Base-by-base conservation (phyloP, 2,797 vertebrate genomes). In the Phoeniculus purpureus region DNA sequence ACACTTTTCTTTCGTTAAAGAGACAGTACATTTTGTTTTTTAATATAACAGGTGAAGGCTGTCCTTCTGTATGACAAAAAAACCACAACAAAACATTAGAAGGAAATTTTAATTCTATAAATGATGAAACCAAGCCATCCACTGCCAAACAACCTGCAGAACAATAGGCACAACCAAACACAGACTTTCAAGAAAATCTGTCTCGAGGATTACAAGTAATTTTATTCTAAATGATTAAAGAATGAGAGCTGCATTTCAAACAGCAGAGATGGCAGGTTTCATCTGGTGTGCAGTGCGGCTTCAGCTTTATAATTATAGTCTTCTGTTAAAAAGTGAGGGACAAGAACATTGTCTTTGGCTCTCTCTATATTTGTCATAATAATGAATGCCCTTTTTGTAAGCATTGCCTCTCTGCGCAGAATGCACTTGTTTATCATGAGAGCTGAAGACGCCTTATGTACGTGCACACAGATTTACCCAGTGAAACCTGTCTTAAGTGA, bases 1-100 rank as follows among this genome's bases (percentile, higher is more conserved):
- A 94, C 1, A 72, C 82, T 95, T 96, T 96, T 93, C 73, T 95
- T 96, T 96, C 79, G 96, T 96, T 96, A 94, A 97, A 96, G 94
- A 97, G 76, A 92, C 16, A 43, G 43, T 43, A 43, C 13, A 11
- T 43, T 43, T 6, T 43, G 10, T 15, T 43, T 43, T 43, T 43
- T 43, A 90, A 81, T 61, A 74, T n/a, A 91, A 54, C 61, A 92
- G 87, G 21, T 77, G 81, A 93, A 96, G 81, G 51, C 60, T 97
- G 54, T 93, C 83, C 81, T 95, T 96, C 83, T 85, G 65, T 73
- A 73, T 26, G 15, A 75, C 8, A 90, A 66, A 85, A 76, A 2
- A 48, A 43, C 13, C 47, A 0, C 59, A 79, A 87, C 12, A 77
- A 84, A 79, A 64, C 1, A 0, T 56, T 89, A 92, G 50, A 90